These are phyloP conservation scores for Hippoglossus hippoglossus DNA, from an alignment of 2,797 vertebrate genomes.

Conservation along the genomic window DNA sequence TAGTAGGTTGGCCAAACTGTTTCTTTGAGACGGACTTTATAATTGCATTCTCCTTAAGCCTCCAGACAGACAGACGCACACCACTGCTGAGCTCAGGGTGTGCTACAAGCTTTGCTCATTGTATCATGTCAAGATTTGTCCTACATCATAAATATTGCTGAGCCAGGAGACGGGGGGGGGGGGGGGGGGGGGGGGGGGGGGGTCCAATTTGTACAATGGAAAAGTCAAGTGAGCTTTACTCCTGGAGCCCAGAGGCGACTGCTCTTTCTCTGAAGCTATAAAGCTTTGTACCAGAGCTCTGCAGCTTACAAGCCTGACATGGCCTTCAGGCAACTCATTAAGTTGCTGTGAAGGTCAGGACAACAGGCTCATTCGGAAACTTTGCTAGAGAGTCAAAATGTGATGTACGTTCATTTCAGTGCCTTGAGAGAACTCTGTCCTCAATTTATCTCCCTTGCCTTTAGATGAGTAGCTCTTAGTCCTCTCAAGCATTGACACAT, in stretches of 20 bases:
- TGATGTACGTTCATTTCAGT: conserved; percentile 3
- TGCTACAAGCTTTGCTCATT: conserved; percentile 56
- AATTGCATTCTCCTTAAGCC: conserved; percentile 57
- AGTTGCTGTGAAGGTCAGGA: conserved; percentile 11
- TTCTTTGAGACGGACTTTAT: conserved; percentile 42
- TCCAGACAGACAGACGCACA: conserved; percentile 58
- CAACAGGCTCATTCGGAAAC: conserved; percentile 16
- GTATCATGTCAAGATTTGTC: conserved; percentile 56
- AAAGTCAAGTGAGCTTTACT: conserved; percentile 29
- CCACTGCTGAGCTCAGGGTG: conserved; percentile 60
- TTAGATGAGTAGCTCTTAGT: background rate
- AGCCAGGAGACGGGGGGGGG: conserved; percentile 25
- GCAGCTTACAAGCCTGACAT: conserved; percentile 19
- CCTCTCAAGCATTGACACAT: background rate
- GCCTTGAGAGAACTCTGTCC: conserved; percentile 10
- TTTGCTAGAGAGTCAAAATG: conserved; percentile 12
- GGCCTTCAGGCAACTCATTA: conserved; percentile 42
- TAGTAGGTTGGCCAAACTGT: conserved; percentile 27
- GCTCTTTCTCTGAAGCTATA: conserved; percentile 38
- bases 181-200: background rate
- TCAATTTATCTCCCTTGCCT: background rate
- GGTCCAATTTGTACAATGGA: conserved; percentile 35
- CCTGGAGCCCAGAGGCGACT: conserved; percentile 11
- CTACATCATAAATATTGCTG: conserved; percentile 44
- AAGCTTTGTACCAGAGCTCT: conserved; percentile 28